A percentile compares a stretch with the other conserved stretches of the same genome.
phyloP scores from a whole-genome alignment of 1,140 invertebrate genomes.

The Tetranychus cinnabarinus region DNA sequence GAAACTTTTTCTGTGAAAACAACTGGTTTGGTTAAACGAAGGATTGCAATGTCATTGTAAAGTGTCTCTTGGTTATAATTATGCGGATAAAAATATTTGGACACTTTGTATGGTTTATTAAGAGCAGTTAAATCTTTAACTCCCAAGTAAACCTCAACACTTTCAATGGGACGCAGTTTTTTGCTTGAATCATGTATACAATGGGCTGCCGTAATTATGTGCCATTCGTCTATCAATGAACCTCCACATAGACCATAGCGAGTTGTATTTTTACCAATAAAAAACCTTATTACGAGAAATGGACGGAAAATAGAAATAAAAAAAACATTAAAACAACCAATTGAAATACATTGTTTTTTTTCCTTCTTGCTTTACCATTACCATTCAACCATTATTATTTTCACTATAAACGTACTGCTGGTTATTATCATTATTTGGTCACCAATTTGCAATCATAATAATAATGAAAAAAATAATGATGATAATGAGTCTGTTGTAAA shows the following conservation, averaged over 20 bases:
- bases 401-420: too few species aligned
- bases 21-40: background rate
- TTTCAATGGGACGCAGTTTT: background rate
- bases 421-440: too few species aligned
- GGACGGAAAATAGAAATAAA: too few species aligned
- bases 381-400: too few species aligned
- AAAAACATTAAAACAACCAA: too few species aligned
- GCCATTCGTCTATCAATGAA: constrained; percentile 17
- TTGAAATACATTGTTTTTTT: too few species aligned
- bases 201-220: constrained; percentile 22
- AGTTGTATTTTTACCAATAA: background rate
- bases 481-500: too few species aligned
- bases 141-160: background rate
- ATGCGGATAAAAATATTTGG: background rate
- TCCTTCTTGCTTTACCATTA: too few species aligned
- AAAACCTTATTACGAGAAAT: background rate
- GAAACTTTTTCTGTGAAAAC: background rate
- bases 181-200: constrained; percentile 12
- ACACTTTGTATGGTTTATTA: background rate
- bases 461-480: too few species aligned
- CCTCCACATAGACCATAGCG: constrained; percentile 16
- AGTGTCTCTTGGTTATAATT: background rate
- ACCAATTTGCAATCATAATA: too few species aligned
- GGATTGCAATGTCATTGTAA: background rate
- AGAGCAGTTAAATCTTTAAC: background rate